Percentiles rank a stretch among this genome's conserved stretches.
phyloP scores from a whole-genome alignment of 2,888 invertebrate species.

The Caenorhabditis angaria region DNA sequence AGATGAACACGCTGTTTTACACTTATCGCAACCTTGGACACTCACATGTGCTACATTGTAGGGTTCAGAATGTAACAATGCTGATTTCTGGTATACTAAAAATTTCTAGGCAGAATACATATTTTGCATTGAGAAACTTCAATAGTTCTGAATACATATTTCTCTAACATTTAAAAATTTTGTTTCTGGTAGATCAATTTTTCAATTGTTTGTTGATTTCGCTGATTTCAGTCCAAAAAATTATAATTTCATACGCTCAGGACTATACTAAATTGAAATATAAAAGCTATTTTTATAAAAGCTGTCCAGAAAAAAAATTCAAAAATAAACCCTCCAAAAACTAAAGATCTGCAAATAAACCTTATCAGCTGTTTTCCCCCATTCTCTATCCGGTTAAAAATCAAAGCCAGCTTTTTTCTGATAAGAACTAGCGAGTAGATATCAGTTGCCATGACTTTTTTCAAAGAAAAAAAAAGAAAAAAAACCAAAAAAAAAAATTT shows the following conservation, averaged over 20 bases:
- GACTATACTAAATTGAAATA: neutral
- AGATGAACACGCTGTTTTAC: neutral
- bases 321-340: neutral
- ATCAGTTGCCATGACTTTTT: neutral
- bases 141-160: too few relatives aligned
- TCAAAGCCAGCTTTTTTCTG: neutral
- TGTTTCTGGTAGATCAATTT: too few relatives aligned
- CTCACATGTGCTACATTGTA: neutral
- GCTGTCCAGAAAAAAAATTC: neutral
- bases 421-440: too few relatives aligned
- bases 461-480: neutral
- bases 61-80: too few relatives aligned
- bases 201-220: too few relatives aligned
- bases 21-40: too few relatives aligned
- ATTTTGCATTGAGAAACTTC: too few relatives aligned
- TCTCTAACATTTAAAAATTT: too few relatives aligned
- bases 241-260: neutral
- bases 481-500: neutral
- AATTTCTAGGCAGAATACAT: too few relatives aligned
- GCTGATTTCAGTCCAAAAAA: too few relatives aligned
- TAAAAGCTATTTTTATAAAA: too few relatives aligned
- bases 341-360: neutral
- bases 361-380: constrained; percentile 2
- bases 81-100: too few relatives aligned
- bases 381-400: neutral